Conservation (phyloP, 1,140 invertebrate genomes). For the Drosophila baimaii region DNA sequence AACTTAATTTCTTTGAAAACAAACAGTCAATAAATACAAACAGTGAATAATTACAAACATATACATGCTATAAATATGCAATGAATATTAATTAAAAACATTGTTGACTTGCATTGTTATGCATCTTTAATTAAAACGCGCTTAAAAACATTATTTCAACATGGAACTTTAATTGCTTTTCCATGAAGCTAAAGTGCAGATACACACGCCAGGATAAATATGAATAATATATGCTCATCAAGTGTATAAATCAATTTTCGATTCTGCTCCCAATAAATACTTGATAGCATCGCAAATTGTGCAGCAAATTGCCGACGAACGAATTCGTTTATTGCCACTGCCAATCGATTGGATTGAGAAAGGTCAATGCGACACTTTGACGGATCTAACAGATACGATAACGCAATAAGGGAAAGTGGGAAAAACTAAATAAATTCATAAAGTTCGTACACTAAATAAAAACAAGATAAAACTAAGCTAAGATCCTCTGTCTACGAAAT, state of each 20-base stretch:
- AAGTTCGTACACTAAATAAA: not conserved
- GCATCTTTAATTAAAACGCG: not conserved
- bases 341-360: conserved; percentile 40
- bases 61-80: not conserved
- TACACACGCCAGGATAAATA: not conserved
- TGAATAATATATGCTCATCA: conserved; percentile 22
- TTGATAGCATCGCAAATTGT: conserved; percentile 38
- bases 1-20: not conserved
- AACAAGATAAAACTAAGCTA: not conserved
- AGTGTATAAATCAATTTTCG: conserved; percentile 29
- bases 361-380: conserved; percentile 20
- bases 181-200: not conserved
- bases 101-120: not conserved
- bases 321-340: conserved; percentile 34
- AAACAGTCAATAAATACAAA: not conserved
- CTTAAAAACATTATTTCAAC: conserved; percentile 9
- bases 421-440: not conserved
- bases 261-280: conserved; percentile 14
- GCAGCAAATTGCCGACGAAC: conserved; percentile 27
- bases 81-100: conserved; percentile 19
- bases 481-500: not conserved
- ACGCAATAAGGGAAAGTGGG: not conserved
- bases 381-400: conserved; percentile 8
- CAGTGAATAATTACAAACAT: not conserved
- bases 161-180: conserved; percentile 12